Percentiles rank a stretch among this genome's conserved stretches.
Conservation (phyloP, 2,113 vertebrate species). For the Saguinus imperator region DNA sequence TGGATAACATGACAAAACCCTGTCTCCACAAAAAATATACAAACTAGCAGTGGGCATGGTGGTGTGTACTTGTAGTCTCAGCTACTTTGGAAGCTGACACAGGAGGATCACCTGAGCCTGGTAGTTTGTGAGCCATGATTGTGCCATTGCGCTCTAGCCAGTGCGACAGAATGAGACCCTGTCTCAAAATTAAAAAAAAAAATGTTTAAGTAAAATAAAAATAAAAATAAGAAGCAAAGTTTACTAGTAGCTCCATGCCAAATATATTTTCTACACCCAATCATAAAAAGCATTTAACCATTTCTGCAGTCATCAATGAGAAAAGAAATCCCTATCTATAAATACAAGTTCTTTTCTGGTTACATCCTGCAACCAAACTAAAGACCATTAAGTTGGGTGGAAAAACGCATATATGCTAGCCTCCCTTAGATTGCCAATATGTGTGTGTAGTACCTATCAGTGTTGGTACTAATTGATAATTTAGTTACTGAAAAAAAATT, state of each 20-base stretch:
- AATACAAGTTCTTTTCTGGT: not conserved
- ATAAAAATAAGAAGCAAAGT: not conserved
- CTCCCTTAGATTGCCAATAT: not conserved
- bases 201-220: too few species aligned
- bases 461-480: not conserved
- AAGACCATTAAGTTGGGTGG: not conserved
- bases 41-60: too few species aligned
- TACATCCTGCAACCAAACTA: not conserved
- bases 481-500: not conserved
- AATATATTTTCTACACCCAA: not conserved
- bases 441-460: rapidly evolving
- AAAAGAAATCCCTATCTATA: not conserved
- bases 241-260: not conserved
- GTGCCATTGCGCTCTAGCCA: too few species aligned
- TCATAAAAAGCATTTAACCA: not conserved
- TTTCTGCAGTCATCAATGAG: not conserved
- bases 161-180: too few species aligned
- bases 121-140: too few species aligned
- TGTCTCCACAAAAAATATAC: too few species aligned
- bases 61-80: too few species aligned
- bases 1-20: too few species aligned
- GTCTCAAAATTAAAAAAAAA: too few species aligned
- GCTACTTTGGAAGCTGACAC: too few species aligned
- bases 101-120: too few species aligned
- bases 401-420: rapidly evolving